phyloP scores from a whole-genome alignment of 2,888 invertebrate species.

The Acrobasis consociella region DNA sequence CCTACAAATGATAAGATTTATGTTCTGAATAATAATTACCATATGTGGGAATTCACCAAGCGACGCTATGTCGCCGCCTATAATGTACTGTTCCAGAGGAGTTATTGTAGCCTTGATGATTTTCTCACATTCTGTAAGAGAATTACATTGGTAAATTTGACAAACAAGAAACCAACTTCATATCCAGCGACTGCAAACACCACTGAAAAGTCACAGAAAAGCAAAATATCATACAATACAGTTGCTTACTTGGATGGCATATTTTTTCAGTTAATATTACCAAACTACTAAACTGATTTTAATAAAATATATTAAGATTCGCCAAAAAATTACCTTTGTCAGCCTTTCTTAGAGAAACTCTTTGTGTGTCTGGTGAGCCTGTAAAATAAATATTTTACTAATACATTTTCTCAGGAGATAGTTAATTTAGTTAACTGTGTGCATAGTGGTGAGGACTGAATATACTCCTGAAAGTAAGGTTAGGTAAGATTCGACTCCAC shows the following conservation, averaged over 20 bases:
- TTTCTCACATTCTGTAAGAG: slow-evolving; percentile 66
- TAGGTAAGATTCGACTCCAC: too few relatives aligned
- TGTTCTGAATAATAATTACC: slow-evolving; percentile 46
- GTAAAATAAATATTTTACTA: neutral
- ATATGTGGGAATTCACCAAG: slow-evolving; percentile 73
- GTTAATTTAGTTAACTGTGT: too few relatives aligned
- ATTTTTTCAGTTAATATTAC: too few relatives aligned
- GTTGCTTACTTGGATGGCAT: too few relatives aligned
- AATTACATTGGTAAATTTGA: neutral
- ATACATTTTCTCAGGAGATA: neutral
- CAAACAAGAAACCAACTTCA: neutral
- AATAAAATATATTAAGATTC: neutral
- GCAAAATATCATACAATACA: too few relatives aligned
- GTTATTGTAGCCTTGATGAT: slow-evolving; percentile 49
- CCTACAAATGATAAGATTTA: neutral
- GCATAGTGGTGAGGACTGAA: too few relatives aligned
- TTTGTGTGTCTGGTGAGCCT: slow-evolving; percentile 29
- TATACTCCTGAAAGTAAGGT: too few relatives aligned
- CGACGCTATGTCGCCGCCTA: slow-evolving; percentile 61
- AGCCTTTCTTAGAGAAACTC: slow-evolving; percentile 43
- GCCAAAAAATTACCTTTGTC: slow-evolving; percentile 50
- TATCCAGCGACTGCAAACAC: too few relatives aligned
- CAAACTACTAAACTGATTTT: too few relatives aligned
- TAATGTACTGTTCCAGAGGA: slow-evolving; percentile 59
- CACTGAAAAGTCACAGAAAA: too few relatives aligned